A percentile compares a stretch with the other conserved stretches of the same genome.
Conservation (phyloP, 2,113 vertebrate species). For the Campylomormyrus numenius region DNA sequence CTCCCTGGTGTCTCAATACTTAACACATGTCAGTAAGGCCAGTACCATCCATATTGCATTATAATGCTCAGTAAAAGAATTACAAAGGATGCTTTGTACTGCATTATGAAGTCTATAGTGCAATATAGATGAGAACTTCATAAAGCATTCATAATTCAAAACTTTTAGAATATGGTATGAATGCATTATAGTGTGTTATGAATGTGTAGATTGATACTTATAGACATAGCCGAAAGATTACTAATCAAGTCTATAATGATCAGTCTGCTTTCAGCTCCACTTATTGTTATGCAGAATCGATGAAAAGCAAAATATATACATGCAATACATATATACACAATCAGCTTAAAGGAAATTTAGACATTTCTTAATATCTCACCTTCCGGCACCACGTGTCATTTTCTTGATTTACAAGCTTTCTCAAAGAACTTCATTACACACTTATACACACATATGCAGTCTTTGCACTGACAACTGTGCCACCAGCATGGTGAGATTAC, state of each 20-base stretch:
- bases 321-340: not conserved
- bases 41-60: not conserved
- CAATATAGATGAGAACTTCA: not conserved
- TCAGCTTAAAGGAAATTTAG: not conserved
- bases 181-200: not conserved
- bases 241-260: not conserved
- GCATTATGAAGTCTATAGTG: not conserved
- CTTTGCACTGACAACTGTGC: not conserved
- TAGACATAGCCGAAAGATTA: not conserved
- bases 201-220: not conserved
- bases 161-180: no score
- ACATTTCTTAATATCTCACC: not conserved
- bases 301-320: not conserved
- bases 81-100: not conserved
- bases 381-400: not conserved
- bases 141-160: no score
- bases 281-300: not conserved
- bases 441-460: not conserved
- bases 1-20: not conserved
- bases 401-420: not conserved
- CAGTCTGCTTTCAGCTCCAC: not conserved
- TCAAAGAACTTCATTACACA: not conserved
- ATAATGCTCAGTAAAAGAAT: not conserved
- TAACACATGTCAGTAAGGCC: not conserved
- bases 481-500: not conserved